phyloP scores from a whole-genome alignment of 2,113 vertebrate species.

The Lepisosteus oculatus region DNA sequence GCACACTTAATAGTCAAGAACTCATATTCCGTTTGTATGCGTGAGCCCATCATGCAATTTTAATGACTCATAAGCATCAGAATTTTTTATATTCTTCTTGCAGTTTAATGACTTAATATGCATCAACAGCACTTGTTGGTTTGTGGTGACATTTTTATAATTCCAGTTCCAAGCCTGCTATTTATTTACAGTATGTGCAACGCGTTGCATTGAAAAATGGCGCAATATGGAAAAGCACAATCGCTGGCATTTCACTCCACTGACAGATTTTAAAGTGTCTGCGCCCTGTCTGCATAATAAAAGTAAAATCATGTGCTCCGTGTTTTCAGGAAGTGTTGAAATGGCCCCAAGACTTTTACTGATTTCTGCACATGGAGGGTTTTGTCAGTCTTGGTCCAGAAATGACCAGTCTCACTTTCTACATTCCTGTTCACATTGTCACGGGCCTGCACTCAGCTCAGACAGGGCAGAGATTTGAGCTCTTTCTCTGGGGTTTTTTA shows the following conservation, averaged over 20 bases:
- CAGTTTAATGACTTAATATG: slow-evolving; percentile 69
- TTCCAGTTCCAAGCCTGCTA: slow-evolving; percentile 69
- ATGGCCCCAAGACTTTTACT: too few species aligned
- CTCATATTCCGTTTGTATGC: slow-evolving; percentile 38
- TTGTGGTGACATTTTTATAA: slow-evolving; percentile 71
- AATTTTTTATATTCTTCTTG: slow-evolving; percentile 25
- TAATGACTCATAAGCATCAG: slow-evolving; percentile 70
- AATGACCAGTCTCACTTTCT: too few species aligned
- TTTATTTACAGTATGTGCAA: slow-evolving; percentile 75
- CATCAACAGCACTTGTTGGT: slow-evolving; percentile 64
- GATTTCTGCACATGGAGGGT: too few species aligned
- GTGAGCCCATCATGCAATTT: slow-evolving; percentile 70
- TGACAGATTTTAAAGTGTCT: slow-evolving; percentile 6
- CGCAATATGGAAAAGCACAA: slow-evolving; percentile 66
- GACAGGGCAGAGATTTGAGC: too few species aligned
- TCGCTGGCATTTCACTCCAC: slow-evolving; percentile 46
- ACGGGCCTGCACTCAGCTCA: too few species aligned
- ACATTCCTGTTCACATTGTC: too few species aligned
- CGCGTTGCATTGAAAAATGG: slow-evolving; percentile 62
- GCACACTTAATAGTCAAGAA: not conserved
- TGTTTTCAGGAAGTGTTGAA: too few species aligned
- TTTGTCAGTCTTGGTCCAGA: too few species aligned
- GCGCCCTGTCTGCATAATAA: not conserved
- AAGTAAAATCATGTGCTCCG: not conserved
- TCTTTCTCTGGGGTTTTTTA: too few species aligned